Evolutionary conservation across 64 coral and sea anemone genomes (phyloP).

Genomic region (Actinia tenebrosa): DNA sequence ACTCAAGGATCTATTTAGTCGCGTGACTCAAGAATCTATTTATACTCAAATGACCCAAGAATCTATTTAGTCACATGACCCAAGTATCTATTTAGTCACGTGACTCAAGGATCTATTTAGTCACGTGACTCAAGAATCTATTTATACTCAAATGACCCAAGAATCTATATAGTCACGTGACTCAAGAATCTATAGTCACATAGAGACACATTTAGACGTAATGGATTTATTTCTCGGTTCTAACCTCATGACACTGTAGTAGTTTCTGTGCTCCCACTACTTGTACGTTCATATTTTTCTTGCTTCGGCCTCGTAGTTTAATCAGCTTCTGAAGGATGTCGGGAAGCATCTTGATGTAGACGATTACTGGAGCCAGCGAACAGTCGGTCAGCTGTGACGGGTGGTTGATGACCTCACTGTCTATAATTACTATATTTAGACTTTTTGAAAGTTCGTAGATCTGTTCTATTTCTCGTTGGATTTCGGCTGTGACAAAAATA

Average conservation of each 20-base stretch:
- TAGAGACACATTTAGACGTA: not conserved
- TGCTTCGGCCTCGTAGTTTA: conserved; percentile 61
- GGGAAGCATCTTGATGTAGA: conserved; percentile 81
- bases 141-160: no score
- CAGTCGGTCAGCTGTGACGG: conserved; percentile 77
- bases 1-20: no score
- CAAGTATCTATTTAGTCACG: no score
- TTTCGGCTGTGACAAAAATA: conserved; percentile 40
- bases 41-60: no score
- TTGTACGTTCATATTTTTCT: conserved; percentile 63
- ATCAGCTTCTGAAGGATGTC: conserved; percentile 73
- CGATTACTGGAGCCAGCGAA: conserved; percentile 67
- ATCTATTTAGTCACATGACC: no score
- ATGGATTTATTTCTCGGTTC: not conserved
- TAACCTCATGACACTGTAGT: conserved; percentile 73
- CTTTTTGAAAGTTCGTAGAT: conserved; percentile 86
- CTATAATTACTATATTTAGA: conserved; percentile 80
- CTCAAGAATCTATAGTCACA: no score
- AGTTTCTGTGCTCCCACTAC: conserved; percentile 73
- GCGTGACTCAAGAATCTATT: no score
- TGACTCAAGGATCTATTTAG: no score
- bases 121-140: no score
- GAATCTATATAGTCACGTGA: no score
- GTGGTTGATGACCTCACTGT: conserved; percentile 86
- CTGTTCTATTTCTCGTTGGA: conserved; percentile 75